Conservation (phyloP, 2,113 vertebrate species). For the Ia io region DNA sequence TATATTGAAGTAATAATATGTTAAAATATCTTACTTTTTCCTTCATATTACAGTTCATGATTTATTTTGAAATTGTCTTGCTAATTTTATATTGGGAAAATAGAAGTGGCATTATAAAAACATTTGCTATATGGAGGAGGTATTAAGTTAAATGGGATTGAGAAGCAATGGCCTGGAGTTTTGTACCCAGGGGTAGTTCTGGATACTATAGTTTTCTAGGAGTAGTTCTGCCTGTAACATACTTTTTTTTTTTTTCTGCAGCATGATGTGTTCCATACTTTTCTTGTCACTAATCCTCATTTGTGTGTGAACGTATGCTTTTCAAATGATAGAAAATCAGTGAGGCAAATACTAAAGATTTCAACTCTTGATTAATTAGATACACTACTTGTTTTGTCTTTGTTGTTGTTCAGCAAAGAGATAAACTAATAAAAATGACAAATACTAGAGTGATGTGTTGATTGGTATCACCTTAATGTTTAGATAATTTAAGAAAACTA, state of each 20-base stretch:
- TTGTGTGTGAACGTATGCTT: neutral
- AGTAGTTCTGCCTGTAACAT: neutral
- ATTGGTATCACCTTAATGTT: neutral
- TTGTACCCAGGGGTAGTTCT: neutral
- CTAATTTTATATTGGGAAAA: neutral
- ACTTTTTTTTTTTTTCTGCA: neutral
- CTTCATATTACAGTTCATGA: neutral
- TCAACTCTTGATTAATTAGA: neutral
- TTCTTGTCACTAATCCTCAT: neutral
- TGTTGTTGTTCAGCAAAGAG: constrained; percentile 6
- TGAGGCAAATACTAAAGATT: neutral
- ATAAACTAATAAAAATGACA: neutral
- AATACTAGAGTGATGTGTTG: neutral
- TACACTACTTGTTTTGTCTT: neutral
- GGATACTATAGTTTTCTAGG: neutral
- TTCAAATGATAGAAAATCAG: neutral
- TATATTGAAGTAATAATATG: neutral
- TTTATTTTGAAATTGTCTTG: neutral
- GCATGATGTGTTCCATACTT: neutral
- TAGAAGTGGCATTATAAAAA: neutral
- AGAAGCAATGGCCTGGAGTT: neutral
- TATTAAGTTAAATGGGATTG: neutral
- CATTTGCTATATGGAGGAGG: neutral
- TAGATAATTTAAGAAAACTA: neutral
- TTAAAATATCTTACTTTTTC: neutral